Percentiles rank a stretch among this genome's conserved stretches.
Conservation (phyloP, 2,888 invertebrate species). For the Acleris emargana region DNA sequence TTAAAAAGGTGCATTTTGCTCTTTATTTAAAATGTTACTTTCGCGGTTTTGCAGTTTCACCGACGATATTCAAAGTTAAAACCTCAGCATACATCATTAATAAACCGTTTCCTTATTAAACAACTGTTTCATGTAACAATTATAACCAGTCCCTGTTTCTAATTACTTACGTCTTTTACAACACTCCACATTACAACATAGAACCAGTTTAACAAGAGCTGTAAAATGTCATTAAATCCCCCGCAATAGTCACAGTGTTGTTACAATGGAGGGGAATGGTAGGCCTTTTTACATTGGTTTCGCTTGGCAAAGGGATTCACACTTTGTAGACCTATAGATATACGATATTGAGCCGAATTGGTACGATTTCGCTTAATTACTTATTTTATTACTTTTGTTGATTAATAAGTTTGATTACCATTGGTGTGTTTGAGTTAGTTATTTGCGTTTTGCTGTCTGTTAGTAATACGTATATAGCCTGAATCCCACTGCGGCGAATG, state of each 20-base stretch:
- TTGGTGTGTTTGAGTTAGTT: background rate
- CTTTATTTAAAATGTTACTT: too few relatives aligned
- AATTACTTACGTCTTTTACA: constrained; percentile 23
- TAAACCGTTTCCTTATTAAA: background rate
- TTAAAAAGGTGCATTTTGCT: too few relatives aligned
- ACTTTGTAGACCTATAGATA: constrained; percentile 21
- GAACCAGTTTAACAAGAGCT: constrained; percentile 7
- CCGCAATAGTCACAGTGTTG: background rate
- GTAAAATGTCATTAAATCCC: background rate
- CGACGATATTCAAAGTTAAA: too few relatives aligned
- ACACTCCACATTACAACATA: constrained; percentile 10
- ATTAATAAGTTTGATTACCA: constrained; percentile 31
- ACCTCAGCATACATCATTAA: too few relatives aligned
- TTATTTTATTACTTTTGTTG: constrained; percentile 35
- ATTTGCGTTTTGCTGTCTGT: too few relatives aligned
- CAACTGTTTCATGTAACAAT: constrained; percentile 11
- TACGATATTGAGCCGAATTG: constrained; percentile 10
- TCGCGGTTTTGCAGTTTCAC: too few relatives aligned
- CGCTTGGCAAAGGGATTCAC: constrained; percentile 19
- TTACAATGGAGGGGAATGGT: background rate
- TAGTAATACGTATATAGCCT: too few relatives aligned
- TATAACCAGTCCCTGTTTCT: constrained; percentile 15
- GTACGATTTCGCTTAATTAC: constrained; percentile 31
- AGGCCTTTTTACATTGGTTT: constrained; percentile 7
- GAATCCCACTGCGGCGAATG: too few relatives aligned